Base-by-base conservation (phyloP, 2,888 invertebrate species). In the Aleiodes alternator region DNA sequence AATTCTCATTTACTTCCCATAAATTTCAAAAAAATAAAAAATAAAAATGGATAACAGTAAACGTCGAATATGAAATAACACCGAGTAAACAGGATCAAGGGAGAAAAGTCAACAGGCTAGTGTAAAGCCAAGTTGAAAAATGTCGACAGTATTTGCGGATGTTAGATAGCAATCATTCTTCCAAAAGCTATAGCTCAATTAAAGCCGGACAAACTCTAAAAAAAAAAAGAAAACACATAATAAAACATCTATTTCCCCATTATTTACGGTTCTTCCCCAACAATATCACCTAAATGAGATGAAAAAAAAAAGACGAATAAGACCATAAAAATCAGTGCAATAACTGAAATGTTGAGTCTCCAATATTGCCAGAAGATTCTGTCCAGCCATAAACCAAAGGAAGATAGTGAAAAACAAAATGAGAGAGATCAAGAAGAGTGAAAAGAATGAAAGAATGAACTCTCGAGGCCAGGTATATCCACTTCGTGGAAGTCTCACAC, bases 401-500 rank as follows among this genome's bases (percentile, higher is more conserved):
- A 50, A 51, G 23, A 73, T 11, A 23, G 29, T 2, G 68, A 48
- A 50, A 69, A 66, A 38, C 57, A 56, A 48, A 29, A 43, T 43
- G 16, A 70, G 29, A 66, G 51, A 57, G 34, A 34, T 34, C 34
- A 34, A 23, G 5, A 64, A 64, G 14, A 64, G 7, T 4, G 9
- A 43, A 66, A 53, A 31, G 31, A 66, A 43, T 48, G 69, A 69
- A 64, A 69, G 66, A 68, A 70, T 73, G 72, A 75, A 72, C 70
- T 66, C 23, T 34, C 69, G 77, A 76, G 76, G 76, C 80, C 81
- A 79, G 77, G 83, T 81, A 84, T 82, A 83, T 85, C 83, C 80
- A 79, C 82, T 85, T 86, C 85, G 84, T 85, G 82, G 85, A 85
- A 85, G 82, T 82, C 84, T 81, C 83, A 79, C 81, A 83, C 81